phyloP scores from a whole-genome alignment of 2,888 invertebrate species.

The Drosophila sordidula region DNA sequence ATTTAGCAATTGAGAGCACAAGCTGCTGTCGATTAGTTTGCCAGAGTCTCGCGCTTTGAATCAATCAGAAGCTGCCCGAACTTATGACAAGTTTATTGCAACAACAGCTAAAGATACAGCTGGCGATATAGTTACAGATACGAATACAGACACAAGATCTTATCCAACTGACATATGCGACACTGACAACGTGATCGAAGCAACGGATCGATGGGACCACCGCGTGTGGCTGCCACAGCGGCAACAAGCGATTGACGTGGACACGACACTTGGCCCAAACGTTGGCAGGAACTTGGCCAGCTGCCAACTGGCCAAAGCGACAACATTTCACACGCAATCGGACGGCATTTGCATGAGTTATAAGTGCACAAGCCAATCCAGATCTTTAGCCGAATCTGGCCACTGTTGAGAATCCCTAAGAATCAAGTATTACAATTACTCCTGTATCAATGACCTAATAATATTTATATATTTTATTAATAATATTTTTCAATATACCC shows the following conservation, averaged over 20 bases:
- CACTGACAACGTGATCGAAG: slow-evolving; percentile 51
- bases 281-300: slow-evolving; percentile 32
- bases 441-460: too few species aligned
- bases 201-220: slow-evolving; percentile 51
- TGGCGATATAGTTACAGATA: slow-evolving; percentile 12
- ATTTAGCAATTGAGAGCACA: slow-evolving; percentile 38
- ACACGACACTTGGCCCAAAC: slow-evolving; percentile 24
- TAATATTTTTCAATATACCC: too few species aligned
- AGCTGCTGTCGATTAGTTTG: slow-evolving; percentile 15
- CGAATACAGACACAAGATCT: slow-evolving; percentile 28
- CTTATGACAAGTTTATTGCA: slow-evolving; percentile 53
- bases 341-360: background rate
- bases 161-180: slow-evolving; percentile 43
- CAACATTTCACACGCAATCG: slow-evolving; percentile 27
- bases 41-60: slow-evolving; percentile 27
- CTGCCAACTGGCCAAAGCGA: slow-evolving; percentile 19
- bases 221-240: slow-evolving; percentile 36
- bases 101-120: background rate
- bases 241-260: slow-evolving; percentile 18
- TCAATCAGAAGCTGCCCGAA: slow-evolving; percentile 24
- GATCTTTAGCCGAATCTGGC: too few species aligned
- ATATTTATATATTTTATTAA: too few species aligned
- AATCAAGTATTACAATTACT: too few species aligned
- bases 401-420: background rate
- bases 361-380: background rate